phyloP scores from a whole-genome alignment of 2,888 invertebrate genomes.

The Sphaerophoria rueppellii region DNA sequence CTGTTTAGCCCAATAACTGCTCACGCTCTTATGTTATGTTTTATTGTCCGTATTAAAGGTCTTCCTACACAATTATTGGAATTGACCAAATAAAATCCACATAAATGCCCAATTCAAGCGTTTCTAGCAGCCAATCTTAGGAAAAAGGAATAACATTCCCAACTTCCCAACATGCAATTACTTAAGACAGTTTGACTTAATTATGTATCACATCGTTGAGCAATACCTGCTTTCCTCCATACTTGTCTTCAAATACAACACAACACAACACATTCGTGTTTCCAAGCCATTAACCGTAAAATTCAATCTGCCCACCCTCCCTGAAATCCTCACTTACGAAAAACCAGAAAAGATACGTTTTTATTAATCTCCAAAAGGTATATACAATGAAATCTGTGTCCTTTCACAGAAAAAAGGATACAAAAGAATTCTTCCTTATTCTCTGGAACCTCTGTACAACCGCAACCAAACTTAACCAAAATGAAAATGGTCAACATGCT shows the following conservation, averaged over 20 bases:
- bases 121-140: conserved; percentile 8
- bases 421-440: conserved; percentile 24
- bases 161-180: conserved; percentile 55
- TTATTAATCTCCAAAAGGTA: conserved; percentile 34
- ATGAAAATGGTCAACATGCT: conserved; percentile 55
- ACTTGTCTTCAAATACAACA: conserved; percentile 25
- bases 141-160: background rate
- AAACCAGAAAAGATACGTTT: conserved; percentile 18
- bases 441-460: too few relatives aligned
- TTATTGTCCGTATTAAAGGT: conserved; percentile 44
- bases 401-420: conserved; percentile 24
- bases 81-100: conserved; percentile 42
- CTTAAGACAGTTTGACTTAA: conserved; percentile 71
- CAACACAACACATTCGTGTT: conserved; percentile 53
- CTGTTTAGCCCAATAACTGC: conserved; percentile 18
- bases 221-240: conserved; percentile 55
- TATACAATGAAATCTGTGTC: conserved; percentile 52
- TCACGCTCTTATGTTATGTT: conserved; percentile 28
- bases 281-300: conserved; percentile 35
- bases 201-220: conserved; percentile 70
- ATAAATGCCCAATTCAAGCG: conserved; percentile 22
- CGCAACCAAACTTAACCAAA: background rate
- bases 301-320: conserved; percentile 1
- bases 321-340: conserved; percentile 1
- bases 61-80: conserved; percentile 36